Conservation (phyloP, 1,140 invertebrate species). For the Drosophila truncata region DNA sequence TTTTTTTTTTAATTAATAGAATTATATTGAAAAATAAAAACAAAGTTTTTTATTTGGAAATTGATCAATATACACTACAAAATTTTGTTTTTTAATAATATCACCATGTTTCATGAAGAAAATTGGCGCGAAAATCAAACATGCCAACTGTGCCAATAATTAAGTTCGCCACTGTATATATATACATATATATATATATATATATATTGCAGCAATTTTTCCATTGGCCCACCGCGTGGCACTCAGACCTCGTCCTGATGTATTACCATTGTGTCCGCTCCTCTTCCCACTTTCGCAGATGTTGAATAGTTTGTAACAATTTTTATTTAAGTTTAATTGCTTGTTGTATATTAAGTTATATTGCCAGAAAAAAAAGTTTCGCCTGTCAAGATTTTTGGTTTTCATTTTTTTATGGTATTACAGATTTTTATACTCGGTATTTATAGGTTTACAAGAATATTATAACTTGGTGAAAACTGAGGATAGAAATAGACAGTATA, state of each 20-base stretch:
- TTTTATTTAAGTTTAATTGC: constrained; percentile 82
- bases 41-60: too few species aligned
- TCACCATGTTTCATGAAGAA: too few species aligned
- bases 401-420: not conserved
- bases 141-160: too few species aligned
- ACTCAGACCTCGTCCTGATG: constrained; percentile 7
- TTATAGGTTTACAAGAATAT: not conserved
- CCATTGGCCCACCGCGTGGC: constrained; percentile 33
- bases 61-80: too few species aligned
- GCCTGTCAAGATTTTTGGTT: constrained; percentile 40
- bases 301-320: constrained; percentile 73
- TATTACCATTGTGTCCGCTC: constrained; percentile 6
- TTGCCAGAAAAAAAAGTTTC: constrained; percentile 51
- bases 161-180: too few species aligned
- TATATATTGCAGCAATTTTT: constrained; percentile 50
- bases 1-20: too few species aligned
- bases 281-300: constrained; percentile 16
- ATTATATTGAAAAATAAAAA: too few species aligned
- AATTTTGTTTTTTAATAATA: too few species aligned
- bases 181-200: constrained; percentile 27
- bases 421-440: not conserved
- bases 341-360: constrained; percentile 80
- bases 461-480: not conserved
- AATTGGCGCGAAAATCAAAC: too few species aligned
- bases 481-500: not conserved